Conservation (phyloP, 2,888 invertebrate genomes). For the Oxyscelio sp. region DNA sequence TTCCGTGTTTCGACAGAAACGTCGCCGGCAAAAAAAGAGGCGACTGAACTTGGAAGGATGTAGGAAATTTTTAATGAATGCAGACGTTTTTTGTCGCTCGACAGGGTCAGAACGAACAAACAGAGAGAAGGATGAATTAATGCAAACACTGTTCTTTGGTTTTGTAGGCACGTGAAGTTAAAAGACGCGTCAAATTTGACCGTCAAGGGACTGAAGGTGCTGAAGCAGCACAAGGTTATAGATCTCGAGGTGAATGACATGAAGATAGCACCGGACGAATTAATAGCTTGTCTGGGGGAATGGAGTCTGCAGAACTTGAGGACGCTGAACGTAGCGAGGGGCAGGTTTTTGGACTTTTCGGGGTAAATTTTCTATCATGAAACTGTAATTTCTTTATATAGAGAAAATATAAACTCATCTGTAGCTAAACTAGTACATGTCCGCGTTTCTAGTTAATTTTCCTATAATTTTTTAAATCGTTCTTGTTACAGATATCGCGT, state of each 20-base stretch:
- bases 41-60: conserved; percentile 17
- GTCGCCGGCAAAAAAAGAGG: too few relatives aligned
- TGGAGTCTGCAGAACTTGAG: conserved; percentile 91
- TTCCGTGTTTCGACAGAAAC: too few relatives aligned
- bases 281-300: conserved; percentile 91
- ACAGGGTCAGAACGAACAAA: too few relatives aligned
- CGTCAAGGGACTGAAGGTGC: conserved; percentile 90
- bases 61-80: conserved; percentile 24
- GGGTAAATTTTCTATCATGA: too few relatives aligned
- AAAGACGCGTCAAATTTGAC: conserved; percentile 90
- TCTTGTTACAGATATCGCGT: conserved; percentile 90
- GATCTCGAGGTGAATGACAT: conserved; percentile 91
- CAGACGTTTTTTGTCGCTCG: not conserved
- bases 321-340: conserved; percentile 90
- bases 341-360: conserved; percentile 90
- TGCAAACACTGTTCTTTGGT: too few relatives aligned
- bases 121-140: too few relatives aligned
- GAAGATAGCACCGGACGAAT: conserved; percentile 90
- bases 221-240: conserved; percentile 91
- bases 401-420: too few relatives aligned
- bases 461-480: too few relatives aligned
- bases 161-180: conserved; percentile 89
- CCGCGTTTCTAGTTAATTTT: too few relatives aligned
- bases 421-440: too few relatives aligned
- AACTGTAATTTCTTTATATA: too few relatives aligned